Evolutionary conservation across 2,888 invertebrate genomes (phyloP).

Genomic region (Meloe dianella): DNA sequence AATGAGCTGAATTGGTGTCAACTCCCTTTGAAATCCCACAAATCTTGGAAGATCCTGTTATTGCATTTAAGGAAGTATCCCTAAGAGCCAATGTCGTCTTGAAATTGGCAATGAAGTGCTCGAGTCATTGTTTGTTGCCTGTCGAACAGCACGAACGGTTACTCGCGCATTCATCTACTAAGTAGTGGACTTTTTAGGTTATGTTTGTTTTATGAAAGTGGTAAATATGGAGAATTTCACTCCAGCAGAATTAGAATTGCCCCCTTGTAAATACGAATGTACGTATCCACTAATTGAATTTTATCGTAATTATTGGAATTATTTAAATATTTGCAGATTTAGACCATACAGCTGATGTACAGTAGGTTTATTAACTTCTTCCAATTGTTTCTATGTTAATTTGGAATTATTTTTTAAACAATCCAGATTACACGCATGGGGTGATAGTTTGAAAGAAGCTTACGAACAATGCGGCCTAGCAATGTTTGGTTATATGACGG

Average conservation of each 20-base stretch:
- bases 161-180: background rate
- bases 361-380: constrained; percentile 72
- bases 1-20: too few species aligned
- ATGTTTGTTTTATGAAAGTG: background rate
- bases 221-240: constrained; percentile 53
- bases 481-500: constrained; percentile 99
- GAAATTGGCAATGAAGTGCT: too few species aligned
- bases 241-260: constrained; percentile 68
- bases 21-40: too few species aligned
- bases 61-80: too few species aligned
- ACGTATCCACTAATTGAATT: constrained; percentile 55
- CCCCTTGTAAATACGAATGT: constrained; percentile 83
- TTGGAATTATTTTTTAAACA: constrained; percentile 25
- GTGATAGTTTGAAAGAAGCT: constrained; percentile 81
- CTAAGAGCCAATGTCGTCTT: too few species aligned
- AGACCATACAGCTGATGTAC: constrained; percentile 99
- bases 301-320: constrained; percentile 25
- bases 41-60: too few species aligned
- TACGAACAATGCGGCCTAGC: constrained; percentile 95
- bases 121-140: too few species aligned
- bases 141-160: background rate
- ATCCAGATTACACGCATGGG: constrained; percentile 89
- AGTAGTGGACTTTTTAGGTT: background rate
- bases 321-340: constrained; percentile 70
- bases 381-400: constrained; percentile 10